Conservation (phyloP, 2,797 vertebrate genomes). For the Schizopygopsis pylzovi region DNA sequence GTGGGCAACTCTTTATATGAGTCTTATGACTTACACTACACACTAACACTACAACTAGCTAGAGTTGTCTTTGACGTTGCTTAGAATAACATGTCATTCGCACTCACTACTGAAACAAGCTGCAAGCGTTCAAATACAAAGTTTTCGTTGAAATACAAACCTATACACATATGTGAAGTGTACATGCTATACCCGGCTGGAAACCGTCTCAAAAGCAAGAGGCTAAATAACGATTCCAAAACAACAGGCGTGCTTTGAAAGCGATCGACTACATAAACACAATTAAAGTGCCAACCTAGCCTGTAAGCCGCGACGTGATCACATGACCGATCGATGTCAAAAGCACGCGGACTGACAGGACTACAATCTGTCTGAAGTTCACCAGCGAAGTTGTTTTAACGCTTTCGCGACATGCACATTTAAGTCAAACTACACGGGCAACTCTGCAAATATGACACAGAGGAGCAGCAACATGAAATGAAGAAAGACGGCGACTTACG, state of each 20-base stretch:
- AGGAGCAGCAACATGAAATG: background rate
- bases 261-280: conserved; percentile 81
- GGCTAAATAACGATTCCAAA: conserved; percentile 70
- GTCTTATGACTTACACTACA: background rate
- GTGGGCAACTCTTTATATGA: background rate
- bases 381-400: conserved; percentile 35
- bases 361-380: conserved; percentile 65
- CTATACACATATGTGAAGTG: background rate
- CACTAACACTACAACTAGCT: background rate
- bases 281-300: conserved; percentile 82
- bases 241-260: conserved; percentile 72
- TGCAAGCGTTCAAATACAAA: background rate
- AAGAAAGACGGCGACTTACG: conserved; percentile 72
- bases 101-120: background rate
- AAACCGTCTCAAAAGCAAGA: conserved; percentile 68
- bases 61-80: conserved; percentile 1
- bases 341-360: conserved; percentile 9
- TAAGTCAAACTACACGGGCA: conserved; percentile 56
- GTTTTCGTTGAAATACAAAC: background rate
- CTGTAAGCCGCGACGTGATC: conserved; percentile 69
- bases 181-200: background rate
- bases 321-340: conserved; percentile 74
- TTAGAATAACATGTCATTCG: background rate
- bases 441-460: background rate
- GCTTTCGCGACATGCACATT: conserved; percentile 42